Conservation (phyloP, 2,113 vertebrate genomes). For the Numida meleagris region DNA sequence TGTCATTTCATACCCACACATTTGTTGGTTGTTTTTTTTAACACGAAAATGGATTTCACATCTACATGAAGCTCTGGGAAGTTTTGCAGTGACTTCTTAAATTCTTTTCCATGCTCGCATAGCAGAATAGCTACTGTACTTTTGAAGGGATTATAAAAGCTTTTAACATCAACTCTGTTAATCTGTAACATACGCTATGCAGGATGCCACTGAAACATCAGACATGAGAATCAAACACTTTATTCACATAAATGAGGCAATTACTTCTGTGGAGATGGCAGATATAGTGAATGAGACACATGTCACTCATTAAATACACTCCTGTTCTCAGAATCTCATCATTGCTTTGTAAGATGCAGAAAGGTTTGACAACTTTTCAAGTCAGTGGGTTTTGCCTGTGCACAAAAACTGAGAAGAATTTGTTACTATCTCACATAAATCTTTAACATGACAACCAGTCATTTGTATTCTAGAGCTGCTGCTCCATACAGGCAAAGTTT, state of each 20-base stretch:
- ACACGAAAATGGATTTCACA: not conserved
- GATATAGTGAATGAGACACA: not conserved
- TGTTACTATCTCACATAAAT: not conserved
- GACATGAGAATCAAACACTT: conserved; percentile 10
- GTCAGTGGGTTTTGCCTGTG: not conserved
- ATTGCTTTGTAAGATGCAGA: not conserved
- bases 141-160: not conserved
- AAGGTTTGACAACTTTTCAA: not conserved
- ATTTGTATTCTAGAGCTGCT: not conserved
- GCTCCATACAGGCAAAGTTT: not conserved
- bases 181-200: not conserved
- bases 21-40: not conserved
- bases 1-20: not conserved
- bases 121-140: not conserved
- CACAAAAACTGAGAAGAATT: not conserved
- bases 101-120: not conserved
- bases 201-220: not conserved
- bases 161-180: not conserved
- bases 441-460: not conserved
- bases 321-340: not conserved
- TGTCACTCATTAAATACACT: not conserved
- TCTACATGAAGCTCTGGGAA: not conserved
- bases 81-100: not conserved
- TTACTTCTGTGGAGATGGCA: not conserved
- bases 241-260: not conserved